Evolutionary conservation across 2,888 invertebrate genomes (phyloP).

Genomic region (Dione vanillae): DNA sequence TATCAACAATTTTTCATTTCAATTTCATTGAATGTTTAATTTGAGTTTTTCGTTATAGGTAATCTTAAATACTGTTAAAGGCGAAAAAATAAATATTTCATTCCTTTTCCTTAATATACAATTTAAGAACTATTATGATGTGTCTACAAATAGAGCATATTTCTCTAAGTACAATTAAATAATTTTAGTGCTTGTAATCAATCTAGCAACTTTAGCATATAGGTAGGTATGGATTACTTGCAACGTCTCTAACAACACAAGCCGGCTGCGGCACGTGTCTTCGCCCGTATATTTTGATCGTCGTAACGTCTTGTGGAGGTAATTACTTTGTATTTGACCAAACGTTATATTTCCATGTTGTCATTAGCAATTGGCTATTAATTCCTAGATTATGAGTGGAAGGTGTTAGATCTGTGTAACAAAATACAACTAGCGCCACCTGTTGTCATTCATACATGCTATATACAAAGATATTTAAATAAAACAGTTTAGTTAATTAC

Average conservation of each 20-base stretch:
- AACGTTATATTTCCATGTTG: slow-evolving; percentile 78
- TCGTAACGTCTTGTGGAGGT: slow-evolving; percentile 68
- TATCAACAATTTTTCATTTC: too few species aligned
- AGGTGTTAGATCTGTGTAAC: too few species aligned
- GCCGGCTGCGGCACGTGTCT: slow-evolving; percentile 61
- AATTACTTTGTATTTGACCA: slow-evolving; percentile 72
- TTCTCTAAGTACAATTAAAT: not conserved
- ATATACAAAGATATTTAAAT: too few species aligned
- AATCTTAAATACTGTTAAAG: too few species aligned
- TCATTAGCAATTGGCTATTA: slow-evolving; percentile 81
- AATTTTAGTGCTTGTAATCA: not conserved
- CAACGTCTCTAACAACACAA: slow-evolving; percentile 26
- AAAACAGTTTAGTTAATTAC: too few species aligned
- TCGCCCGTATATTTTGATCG: slow-evolving; percentile 71
- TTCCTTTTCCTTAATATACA: too few species aligned
- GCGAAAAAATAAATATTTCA: too few species aligned
- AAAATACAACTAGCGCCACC: too few species aligned
- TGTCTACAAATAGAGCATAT: not conserved
- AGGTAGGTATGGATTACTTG: not conserved
- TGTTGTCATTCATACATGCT: too few species aligned
- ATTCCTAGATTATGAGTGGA: slow-evolving; percentile 78
- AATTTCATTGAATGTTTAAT: too few species aligned
- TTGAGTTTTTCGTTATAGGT: too few species aligned
- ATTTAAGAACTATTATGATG: too few species aligned
- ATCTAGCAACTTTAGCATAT: not conserved